Base-by-base conservation (phyloP, 2,888 invertebrate species). In the Lysandra coridon region DNA sequence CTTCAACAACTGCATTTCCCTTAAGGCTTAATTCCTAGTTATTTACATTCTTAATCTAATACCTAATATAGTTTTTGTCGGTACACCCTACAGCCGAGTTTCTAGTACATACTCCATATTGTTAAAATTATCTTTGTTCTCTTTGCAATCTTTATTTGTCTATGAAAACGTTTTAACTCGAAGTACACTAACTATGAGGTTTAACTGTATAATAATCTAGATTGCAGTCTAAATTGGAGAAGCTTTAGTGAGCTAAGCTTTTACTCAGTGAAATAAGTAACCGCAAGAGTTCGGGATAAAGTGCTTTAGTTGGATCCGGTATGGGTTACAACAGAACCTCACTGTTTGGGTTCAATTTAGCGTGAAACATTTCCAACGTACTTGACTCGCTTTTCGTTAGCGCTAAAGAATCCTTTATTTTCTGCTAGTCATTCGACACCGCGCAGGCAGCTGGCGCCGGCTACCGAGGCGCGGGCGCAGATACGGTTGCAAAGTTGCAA, bases 371-470 rank as follows among this genome's bases (percentile, higher is more conserved):
- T 90, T 87, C 83, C 85, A 89, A 88, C 88, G 85, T 87, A 86
- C 88, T 87, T 84, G 86, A 87, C 87, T 90, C 89, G 85, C 87
- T 85, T 88, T 90, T 88, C 89, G 87, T 89, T 90, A 89, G 87
- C 89, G 89, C 89, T 91, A 92, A 91, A 84, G 88, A 88, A 89
- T 89, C 88, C 91, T 89, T 90, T 89, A 89, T 91, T 90, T 90
- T 90, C 90, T 88, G 85, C 84, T 82, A 84, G 88, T 86, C 84
- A 93, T 90, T 89, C 85, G 93, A 94, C 92, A 93, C 89, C 86
- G 82, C 82, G 80, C 80, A 86, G 86, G 89, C 94, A 93, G 93
- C 91, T 92, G 93, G 93, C 93, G 93, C 93, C 93, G 86, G 93
- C 93, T 94, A 92, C 93, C 92, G 93, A 90, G 87, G 88, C 89